Conservation (phyloP, 1,140 invertebrate species). For the Mylabris phalerata region DNA sequence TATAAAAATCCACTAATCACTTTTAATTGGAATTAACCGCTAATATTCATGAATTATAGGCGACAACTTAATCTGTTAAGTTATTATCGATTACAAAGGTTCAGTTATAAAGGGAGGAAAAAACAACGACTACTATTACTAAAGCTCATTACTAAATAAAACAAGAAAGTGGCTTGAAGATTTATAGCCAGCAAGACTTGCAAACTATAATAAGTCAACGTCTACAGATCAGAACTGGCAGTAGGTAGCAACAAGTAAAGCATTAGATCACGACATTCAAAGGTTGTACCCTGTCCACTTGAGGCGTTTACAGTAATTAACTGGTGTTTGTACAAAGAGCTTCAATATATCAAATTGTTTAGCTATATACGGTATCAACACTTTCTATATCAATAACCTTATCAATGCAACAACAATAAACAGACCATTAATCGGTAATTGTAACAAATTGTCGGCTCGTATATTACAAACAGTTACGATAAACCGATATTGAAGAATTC, state of each 20-base stretch:
- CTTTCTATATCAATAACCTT: too few relatives aligned
- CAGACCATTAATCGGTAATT: too few relatives aligned
- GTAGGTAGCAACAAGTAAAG: conserved; percentile 14
- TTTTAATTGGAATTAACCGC: conserved; percentile 4
- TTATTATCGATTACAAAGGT: conserved; percentile 4
- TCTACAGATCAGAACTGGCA: conserved; percentile 9
- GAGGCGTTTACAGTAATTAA: conserved; percentile 18
- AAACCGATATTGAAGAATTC: too few relatives aligned
- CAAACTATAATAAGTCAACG: conserved; percentile 12
- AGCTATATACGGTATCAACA: too few relatives aligned
- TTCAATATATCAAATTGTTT: conserved; percentile 17
- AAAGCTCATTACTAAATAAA: conserved; percentile 3
- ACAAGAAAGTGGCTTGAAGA: background rate
- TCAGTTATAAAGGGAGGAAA: background rate
- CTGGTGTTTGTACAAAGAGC: conserved; percentile 23
- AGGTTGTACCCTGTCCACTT: conserved; percentile 10
- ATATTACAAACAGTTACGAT: too few relatives aligned
- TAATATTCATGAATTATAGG: conserved; percentile 13
- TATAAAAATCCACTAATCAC: conserved; percentile 2
- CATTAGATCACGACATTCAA: conserved; percentile 14
- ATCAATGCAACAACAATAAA: background rate
- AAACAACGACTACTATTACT: too few relatives aligned
- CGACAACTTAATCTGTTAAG: conserved; percentile 5
- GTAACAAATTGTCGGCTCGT: too few relatives aligned
- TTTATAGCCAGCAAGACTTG: conserved; percentile 1